Percentiles rank a stretch among this genome's conserved stretches.
These are phyloP conservation scores for Turritopsis rubra DNA, from an alignment of 30 jellyfish, hydroid and myxozoan genomes.

Conservation along the genomic window DNA sequence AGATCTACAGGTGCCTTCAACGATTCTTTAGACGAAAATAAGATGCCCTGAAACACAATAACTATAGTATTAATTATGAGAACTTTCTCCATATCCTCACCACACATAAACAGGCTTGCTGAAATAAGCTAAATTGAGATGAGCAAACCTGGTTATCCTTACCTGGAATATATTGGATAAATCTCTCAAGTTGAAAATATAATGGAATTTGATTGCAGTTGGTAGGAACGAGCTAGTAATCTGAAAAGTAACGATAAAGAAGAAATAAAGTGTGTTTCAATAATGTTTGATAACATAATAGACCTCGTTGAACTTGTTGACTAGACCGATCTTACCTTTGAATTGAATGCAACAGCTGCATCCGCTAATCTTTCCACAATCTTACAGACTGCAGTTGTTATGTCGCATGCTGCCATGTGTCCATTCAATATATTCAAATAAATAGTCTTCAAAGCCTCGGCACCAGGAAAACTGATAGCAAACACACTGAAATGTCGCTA, in stretches of 20 bases:
- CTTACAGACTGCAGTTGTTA: conserved; percentile 58
- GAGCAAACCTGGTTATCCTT: background rate
- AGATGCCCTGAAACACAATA: conserved; percentile 58
- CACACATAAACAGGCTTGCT: background rate
- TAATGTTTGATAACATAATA: background rate
- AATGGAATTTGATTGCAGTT: conserved; percentile 93
- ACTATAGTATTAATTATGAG: background rate
- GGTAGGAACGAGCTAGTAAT: conserved; percentile 91
- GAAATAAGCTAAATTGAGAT: background rate
- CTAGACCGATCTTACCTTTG: too few species aligned
- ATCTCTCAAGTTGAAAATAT: conserved; percentile 89
- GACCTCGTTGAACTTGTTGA: too few species aligned
- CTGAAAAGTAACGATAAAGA: conserved; percentile 31
- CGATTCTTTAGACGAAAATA: conserved; percentile 80
- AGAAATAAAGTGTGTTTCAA: background rate
- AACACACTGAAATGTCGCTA: conserved; percentile 98
- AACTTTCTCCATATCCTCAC: background rate
- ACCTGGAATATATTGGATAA: conserved; percentile 95
- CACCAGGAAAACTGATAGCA: conserved; percentile 99
- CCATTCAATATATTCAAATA: conserved; percentile 76
- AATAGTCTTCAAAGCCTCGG: conserved; percentile 88
- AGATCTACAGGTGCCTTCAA: conserved; percentile 86
- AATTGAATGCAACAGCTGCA: conserved; percentile 84
- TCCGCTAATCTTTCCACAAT: conserved; percentile 76
- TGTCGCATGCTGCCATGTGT: conserved; percentile 49